phyloP scores from a whole-genome alignment of 2,888 invertebrate species.

The Cremastobaeus sp. region DNA sequence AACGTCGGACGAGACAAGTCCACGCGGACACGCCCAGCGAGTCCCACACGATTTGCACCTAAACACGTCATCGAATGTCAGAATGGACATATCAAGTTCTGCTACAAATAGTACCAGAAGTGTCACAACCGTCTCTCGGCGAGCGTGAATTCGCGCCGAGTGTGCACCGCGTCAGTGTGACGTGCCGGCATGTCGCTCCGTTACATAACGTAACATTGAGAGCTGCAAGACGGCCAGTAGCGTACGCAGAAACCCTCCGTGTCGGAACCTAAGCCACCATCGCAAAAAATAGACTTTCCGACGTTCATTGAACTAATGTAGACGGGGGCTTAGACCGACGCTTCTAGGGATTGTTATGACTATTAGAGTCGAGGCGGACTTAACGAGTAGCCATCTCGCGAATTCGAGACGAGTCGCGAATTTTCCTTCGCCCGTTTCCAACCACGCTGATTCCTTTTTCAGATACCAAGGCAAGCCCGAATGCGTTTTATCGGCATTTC shows the following conservation, averaged over 20 bases:
- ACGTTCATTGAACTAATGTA: too few relatives aligned
- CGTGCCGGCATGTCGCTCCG: slow-evolving; percentile 54
- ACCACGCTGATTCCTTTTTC: too few relatives aligned
- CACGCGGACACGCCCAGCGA: slow-evolving; percentile 33
- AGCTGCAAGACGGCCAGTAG: slow-evolving; percentile 18
- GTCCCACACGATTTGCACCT: slow-evolving; percentile 38
- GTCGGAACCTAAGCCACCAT: too few relatives aligned
- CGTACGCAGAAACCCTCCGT: slow-evolving; percentile 13
- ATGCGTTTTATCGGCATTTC: too few relatives aligned
- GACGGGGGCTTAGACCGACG: too few relatives aligned
- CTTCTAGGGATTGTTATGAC: too few relatives aligned
- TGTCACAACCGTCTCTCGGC: slow-evolving; percentile 51
- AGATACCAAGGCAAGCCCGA: too few relatives aligned
- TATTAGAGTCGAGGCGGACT: too few relatives aligned
- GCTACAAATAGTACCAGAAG: slow-evolving; percentile 61
- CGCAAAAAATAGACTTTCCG: too few relatives aligned
- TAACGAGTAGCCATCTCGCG: too few relatives aligned
- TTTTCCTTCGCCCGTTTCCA: too few relatives aligned
- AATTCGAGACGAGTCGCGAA: too few relatives aligned
- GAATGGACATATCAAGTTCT: slow-evolving; percentile 59
- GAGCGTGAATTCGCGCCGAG: slow-evolving; percentile 52
- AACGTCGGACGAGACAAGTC: slow-evolving; percentile 28
- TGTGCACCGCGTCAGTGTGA: slow-evolving; percentile 54
- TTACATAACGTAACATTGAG: slow-evolving; percentile 39
- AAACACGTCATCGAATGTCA: slow-evolving; percentile 55